Evolutionary conservation across 2,888 invertebrate genomes (phyloP).

Genomic region (Chrysolina americana): DNA sequence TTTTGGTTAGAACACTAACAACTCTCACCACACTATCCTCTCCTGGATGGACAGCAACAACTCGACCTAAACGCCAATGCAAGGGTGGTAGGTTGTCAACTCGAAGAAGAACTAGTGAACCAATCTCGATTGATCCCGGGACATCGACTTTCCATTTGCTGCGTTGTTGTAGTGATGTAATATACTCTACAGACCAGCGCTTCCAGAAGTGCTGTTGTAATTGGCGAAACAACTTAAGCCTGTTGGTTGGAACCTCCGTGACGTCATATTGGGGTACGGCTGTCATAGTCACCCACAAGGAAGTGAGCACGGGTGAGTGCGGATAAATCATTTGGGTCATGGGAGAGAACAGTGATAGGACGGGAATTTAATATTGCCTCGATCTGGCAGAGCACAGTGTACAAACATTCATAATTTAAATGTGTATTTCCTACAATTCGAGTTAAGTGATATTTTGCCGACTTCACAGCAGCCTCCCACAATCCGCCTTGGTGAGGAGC

Average conservation of each 20-base stretch:
- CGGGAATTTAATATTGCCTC: constrained; percentile 48
- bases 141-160: constrained; percentile 44
- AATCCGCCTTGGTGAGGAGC: constrained; percentile 50
- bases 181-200: constrained; percentile 55
- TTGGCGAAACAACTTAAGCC: constrained; percentile 47
- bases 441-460: no score
- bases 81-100: constrained; percentile 57
- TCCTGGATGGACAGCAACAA: no score
- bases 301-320: background rate
- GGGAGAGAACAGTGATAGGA: background rate
- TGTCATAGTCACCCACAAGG: background rate
- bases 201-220: constrained; percentile 56
- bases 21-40: constrained; percentile 56
- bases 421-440: no score
- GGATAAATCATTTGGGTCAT: background rate
- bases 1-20: constrained; percentile 54
- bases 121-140: constrained; percentile 43
- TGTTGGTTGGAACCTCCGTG: background rate
- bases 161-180: constrained; percentile 52
- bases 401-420: no score
- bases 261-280: background rate
- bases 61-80: constrained; percentile 54
- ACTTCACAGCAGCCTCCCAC: no score
- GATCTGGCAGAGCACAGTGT: no score
- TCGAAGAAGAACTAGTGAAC: constrained; percentile 58